phyloP scores from a whole-genome alignment of 2,888 invertebrate genomes.

The Napeogenes sylphis region DNA sequence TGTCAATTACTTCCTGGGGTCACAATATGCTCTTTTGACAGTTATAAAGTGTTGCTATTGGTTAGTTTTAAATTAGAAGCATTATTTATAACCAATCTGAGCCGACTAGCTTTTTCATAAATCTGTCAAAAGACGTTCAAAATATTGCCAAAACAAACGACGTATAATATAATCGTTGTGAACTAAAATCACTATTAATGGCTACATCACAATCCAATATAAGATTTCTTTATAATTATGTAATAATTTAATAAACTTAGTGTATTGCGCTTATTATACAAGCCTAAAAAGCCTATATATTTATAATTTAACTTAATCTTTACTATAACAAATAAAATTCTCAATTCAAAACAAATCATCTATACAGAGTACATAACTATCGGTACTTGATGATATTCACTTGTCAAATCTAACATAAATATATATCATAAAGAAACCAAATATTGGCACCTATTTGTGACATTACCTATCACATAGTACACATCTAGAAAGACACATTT shows the following conservation, averaged over 20 bases:
- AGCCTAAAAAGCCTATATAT: constrained; percentile 11
- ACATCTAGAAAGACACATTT: constrained; percentile 16
- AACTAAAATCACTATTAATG: constrained; percentile 16
- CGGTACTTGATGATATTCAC: neutral
- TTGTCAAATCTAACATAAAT: constrained; percentile 10
- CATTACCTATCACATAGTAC: constrained; percentile 5
- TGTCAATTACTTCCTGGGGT: neutral
- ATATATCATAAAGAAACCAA: constrained; percentile 36
- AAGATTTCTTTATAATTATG: constrained; percentile 17
- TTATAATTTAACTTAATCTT: constrained; percentile 11
- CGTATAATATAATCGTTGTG: constrained; percentile 6
- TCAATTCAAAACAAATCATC: neutral
- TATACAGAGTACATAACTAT: too few species aligned
- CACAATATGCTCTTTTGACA: neutral
- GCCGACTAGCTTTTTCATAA: neutral
- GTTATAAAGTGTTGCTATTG: neutral
- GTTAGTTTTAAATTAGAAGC: neutral
- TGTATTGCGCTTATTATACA: constrained; percentile 9
- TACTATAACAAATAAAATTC: too few species aligned
- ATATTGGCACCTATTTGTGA: constrained; percentile 33
- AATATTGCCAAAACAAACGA: neutral
- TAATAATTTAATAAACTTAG: constrained; percentile 2
- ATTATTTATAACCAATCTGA: neutral
- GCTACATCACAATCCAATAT: constrained; percentile 16
- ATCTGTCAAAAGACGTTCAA: too few species aligned